These are phyloP conservation scores for Machaerirhynchus nigripectus DNA, from an alignment of 2,113 vertebrate species.

Conservation along the genomic window DNA sequence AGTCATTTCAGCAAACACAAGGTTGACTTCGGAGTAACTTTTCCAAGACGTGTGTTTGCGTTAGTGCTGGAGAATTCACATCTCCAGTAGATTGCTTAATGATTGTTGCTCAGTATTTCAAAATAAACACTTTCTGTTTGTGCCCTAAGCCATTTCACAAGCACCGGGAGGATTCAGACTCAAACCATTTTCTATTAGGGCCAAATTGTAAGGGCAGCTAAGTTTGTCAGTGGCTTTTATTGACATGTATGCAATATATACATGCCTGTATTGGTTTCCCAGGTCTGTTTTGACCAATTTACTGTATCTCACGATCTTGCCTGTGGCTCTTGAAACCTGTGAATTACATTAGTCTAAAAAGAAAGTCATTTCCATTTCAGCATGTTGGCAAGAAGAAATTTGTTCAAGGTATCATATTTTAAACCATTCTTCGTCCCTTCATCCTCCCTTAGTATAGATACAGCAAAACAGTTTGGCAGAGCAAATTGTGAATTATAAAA, in stretches of 20 bases:
- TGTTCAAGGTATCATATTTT: conserved; percentile 42
- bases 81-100: background rate
- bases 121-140: conserved; percentile 39
- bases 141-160: background rate
- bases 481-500: conserved; percentile 53
- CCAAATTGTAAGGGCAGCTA: conserved; percentile 6
- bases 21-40: conserved; percentile 59
- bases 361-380: conserved; percentile 63
- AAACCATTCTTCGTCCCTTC: background rate
- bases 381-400: conserved; percentile 36
- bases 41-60: background rate
- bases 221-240: conserved; percentile 51
- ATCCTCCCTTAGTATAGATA: background rate
- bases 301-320: conserved; percentile 41
- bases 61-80: conserved; percentile 25
- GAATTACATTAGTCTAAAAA: conserved; percentile 65
- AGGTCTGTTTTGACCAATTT: conserved; percentile 67
- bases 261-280: conserved; percentile 19
- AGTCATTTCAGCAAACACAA: conserved; percentile 2
- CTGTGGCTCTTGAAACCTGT: conserved; percentile 47
- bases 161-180: background rate
- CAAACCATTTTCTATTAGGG: conserved; percentile 14
- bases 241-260: background rate
- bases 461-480: conserved; percentile 40
- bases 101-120: conserved; percentile 40